Evolutionary conservation across 2,888 invertebrate species (phyloP).

Genomic region (Aelia acuminata): DNA sequence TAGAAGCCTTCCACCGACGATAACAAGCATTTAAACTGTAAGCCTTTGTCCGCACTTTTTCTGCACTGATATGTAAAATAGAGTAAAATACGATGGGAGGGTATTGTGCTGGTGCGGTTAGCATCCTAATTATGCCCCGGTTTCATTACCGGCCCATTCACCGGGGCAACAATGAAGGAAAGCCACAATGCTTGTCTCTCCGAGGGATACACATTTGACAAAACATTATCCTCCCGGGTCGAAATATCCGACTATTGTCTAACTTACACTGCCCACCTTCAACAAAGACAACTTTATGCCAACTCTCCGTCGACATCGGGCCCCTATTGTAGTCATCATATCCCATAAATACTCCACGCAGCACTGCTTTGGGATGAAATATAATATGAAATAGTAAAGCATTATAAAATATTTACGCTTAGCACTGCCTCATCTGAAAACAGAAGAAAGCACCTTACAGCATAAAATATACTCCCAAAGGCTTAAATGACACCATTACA

Average conservation of each 20-base stretch:
- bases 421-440: too few relatives aligned
- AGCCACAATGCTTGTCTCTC: constrained; percentile 56
- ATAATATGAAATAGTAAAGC: neutral
- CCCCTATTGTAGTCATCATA: neutral
- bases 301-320: constrained; percentile 38
- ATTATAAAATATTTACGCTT: neutral
- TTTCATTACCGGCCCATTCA: constrained; percentile 51
- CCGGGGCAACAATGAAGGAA: constrained; percentile 56
- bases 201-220: constrained; percentile 62
- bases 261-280: constrained; percentile 40
- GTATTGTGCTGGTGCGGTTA: constrained; percentile 11
- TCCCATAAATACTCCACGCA: neutral
- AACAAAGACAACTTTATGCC: constrained; percentile 53
- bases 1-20: neutral
- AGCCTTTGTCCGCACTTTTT: constrained; percentile 26
- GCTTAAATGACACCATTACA: too few relatives aligned
- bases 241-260: constrained; percentile 63
- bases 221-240: constrained; percentile 61
- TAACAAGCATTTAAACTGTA: neutral
- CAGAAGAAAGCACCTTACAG: too few relatives aligned
- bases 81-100: constrained; percentile 1
- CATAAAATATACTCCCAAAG: too few relatives aligned
- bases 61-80: constrained; percentile 47
- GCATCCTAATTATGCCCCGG: constrained; percentile 35
- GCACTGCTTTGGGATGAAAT: neutral